Percentiles rank a stretch among this genome's conserved stretches.
These are phyloP conservation scores for Plagodis pulveraria DNA, from an alignment of 2,888 invertebrate genomes.

Conservation along the genomic window DNA sequence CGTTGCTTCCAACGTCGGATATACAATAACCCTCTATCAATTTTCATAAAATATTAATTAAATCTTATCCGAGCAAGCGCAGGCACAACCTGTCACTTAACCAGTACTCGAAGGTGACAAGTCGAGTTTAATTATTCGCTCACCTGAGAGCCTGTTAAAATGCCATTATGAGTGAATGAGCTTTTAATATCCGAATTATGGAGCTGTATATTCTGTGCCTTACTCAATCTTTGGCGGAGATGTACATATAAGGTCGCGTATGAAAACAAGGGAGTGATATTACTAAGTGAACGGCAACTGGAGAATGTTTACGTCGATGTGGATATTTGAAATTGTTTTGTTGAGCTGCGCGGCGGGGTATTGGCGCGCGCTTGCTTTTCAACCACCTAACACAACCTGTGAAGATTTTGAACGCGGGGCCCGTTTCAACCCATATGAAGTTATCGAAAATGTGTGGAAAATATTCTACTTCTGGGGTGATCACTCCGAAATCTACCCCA, in stretches of 20 bases:
- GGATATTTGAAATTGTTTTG: slow-evolving; percentile 61
- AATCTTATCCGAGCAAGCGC: slow-evolving; percentile 24
- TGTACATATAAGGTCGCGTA: slow-evolving; percentile 48
- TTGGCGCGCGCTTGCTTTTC: slow-evolving; percentile 23
- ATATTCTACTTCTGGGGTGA: slow-evolving; percentile 73
- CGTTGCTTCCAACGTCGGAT: slow-evolving; percentile 24
- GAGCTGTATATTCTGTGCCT: slow-evolving; percentile 23
- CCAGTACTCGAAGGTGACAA: slow-evolving; percentile 28
- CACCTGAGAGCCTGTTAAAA: slow-evolving; percentile 28
- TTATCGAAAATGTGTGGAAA: slow-evolving; percentile 68
- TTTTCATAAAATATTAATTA: slow-evolving; percentile 39
- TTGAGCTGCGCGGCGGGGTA: slow-evolving; percentile 40
- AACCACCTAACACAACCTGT: slow-evolving; percentile 53
- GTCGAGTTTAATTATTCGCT: slow-evolving; percentile 30
- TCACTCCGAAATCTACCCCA: slow-evolving; percentile 59
- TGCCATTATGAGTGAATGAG: slow-evolving; percentile 22
- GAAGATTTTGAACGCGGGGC: slow-evolving; percentile 68
- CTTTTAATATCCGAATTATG: slow-evolving; percentile 15
- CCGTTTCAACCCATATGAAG: slow-evolving; percentile 58
- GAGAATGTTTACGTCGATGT: slow-evolving; percentile 65
- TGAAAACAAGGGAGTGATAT: slow-evolving; percentile 56
- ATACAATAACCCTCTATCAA: slow-evolving; percentile 32
- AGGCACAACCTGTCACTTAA: slow-evolving; percentile 21
- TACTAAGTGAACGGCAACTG: slow-evolving; percentile 50
- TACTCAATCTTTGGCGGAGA: slow-evolving; percentile 50